Evolutionary conservation across 2,888 invertebrate species (phyloP), one percentile per base, ranked within the genome.

Genomic region (Oxyscelio sp.): DNA sequence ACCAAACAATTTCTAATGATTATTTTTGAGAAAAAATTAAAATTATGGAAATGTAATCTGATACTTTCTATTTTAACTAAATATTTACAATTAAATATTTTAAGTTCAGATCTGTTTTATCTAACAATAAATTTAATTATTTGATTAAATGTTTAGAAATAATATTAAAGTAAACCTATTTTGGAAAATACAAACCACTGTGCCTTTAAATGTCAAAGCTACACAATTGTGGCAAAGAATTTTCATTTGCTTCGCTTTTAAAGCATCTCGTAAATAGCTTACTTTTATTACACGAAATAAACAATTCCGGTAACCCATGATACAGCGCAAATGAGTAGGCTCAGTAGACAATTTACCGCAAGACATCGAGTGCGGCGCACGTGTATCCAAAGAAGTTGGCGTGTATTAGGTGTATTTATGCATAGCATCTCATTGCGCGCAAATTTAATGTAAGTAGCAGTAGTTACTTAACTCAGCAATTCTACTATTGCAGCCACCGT

Each of bases 381-480:
- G 65, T 63, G 70, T 45, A 27, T 59, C 13, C 31, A 13, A 34
- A 63, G 38, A 24, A 71, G 43, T 27, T 43, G 85, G 88, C 27
- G 40, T 90, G 89, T 90, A 91, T 91, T 90, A 90, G 89, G 90
- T 86, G 89, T 92, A 92, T 92, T 92, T 92, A 92, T 92, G 91
- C 89, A 91, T 88, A 90, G 91, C 89, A 92, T 92, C 91, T 92
- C 92, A 92, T 93, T 93, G 92, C 91, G 90, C 90, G 89, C 90
- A 89, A 93, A 93, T 90, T 93, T 93, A 92, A 91, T 88, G 91
- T 91, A 93, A 93, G 92, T 92, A 77, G 52, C 45, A 87, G 90
- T 90, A 92, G 92, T 93, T 93, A 93, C 91, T 93, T 93, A 92
- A 90, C 92, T 92, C 92, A 91, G 92, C 92, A 92, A 91, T 92